These are phyloP conservation scores for Pangasius mekongensis DNA, from an alignment of 2,797 vertebrate genomes.

Conservation along the genomic window DNA sequence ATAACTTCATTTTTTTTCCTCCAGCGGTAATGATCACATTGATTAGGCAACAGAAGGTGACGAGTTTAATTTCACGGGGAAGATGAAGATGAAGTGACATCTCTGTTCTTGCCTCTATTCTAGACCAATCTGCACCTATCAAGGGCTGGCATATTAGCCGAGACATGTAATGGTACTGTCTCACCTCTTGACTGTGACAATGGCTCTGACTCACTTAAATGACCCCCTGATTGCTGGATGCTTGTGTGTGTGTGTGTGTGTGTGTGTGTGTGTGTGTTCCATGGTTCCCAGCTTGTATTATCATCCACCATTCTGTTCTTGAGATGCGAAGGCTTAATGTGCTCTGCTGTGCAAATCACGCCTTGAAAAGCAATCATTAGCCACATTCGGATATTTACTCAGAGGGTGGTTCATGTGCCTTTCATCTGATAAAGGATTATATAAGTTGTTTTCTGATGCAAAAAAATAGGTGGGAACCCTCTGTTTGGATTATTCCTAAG, in stretches of 20 bases:
- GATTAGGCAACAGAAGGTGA: conserved; percentile 64
- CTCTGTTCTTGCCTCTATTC: conserved; percentile 37
- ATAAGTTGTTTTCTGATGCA: conserved; percentile 21
- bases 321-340: conserved; percentile 33
- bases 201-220: conserved; percentile 40
- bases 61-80: conserved; percentile 73
- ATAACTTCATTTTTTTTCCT: neutral
- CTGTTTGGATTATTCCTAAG: conserved; percentile 1
- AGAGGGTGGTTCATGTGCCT: conserved; percentile 22
- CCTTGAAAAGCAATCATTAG: conserved; percentile 42
- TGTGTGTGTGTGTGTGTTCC: conserved; percentile 34
- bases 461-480: conserved; percentile 2
- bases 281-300: conserved; percentile 41
- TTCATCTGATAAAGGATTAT: conserved; percentile 39
- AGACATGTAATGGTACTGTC: conserved; percentile 24
- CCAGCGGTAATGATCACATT: neutral
- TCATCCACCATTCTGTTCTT: conserved; percentile 44
- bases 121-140: conserved; percentile 35
- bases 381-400: conserved; percentile 40
- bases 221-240: conserved; percentile 5
- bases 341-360: conserved; percentile 36
- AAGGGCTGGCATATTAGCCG: conserved; percentile 16
- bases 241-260: conserved; percentile 22
- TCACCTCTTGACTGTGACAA: conserved; percentile 29
- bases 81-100: neutral